Percentiles rank a stretch among this genome's conserved stretches.
Evolutionary conservation across 2,888 invertebrate genomes (phyloP).

Genomic region (Dynastes tityus): DNA sequence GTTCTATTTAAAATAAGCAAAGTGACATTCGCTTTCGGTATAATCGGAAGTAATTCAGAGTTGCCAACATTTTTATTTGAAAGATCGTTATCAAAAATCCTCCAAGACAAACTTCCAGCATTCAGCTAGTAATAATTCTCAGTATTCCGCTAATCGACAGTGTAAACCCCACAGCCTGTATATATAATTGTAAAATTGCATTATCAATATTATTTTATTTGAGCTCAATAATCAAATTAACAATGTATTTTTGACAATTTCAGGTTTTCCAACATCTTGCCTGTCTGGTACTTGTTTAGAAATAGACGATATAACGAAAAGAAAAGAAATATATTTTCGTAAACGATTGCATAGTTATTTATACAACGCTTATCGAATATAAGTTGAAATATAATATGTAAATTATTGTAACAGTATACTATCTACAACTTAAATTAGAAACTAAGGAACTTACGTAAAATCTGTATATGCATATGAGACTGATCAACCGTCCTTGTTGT

Average conservation of each 20-base stretch:
- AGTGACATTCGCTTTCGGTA: too few relatives aligned
- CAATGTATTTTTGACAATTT: slow-evolving; percentile 49
- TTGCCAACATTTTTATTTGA: too few relatives aligned
- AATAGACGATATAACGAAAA: slow-evolving; percentile 34
- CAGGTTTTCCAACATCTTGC: slow-evolving; percentile 48
- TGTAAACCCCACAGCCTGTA: too few relatives aligned
- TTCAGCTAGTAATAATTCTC: too few relatives aligned
- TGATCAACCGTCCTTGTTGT: slow-evolving; percentile 51
- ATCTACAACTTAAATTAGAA: slow-evolving; percentile 15
- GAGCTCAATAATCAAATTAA: slow-evolving; percentile 49
- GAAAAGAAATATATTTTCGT: slow-evolving; percentile 51
- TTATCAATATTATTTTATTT: slow-evolving; percentile 33
- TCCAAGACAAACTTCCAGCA: too few relatives aligned
- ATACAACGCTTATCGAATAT: slow-evolving; percentile 29
- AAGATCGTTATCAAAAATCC: too few relatives aligned
- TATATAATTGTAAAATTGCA: not conserved
- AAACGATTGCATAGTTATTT: slow-evolving; percentile 43
- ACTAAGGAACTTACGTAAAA: slow-evolving; percentile 19
- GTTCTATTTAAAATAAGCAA: too few relatives aligned
- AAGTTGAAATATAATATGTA: slow-evolving; percentile 14
- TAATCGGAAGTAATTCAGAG: too few relatives aligned
- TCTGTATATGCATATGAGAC: slow-evolving; percentile 48
- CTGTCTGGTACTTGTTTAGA: slow-evolving; percentile 48
- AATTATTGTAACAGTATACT: too few relatives aligned
- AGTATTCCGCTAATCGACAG: too few relatives aligned